A percentile compares a stretch with the other conserved stretches of the same genome.
These are phyloP conservation scores for Coboldia fuscipes DNA, from an alignment of 1,140 invertebrate genomes.

Conservation along the genomic window DNA sequence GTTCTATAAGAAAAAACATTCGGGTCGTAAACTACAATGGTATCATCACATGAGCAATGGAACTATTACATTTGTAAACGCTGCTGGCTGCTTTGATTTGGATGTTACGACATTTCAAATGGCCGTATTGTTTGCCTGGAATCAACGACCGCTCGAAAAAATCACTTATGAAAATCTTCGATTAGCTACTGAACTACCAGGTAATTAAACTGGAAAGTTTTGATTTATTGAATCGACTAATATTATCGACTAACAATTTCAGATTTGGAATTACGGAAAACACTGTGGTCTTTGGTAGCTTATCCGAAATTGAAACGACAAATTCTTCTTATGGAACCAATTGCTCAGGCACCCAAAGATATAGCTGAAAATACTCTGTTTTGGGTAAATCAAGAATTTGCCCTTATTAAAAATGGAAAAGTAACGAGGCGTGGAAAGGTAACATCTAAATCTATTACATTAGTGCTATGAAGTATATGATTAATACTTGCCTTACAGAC, in stretches of 20 bases:
- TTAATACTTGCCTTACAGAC: slow-evolving; percentile 19
- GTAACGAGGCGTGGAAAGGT: slow-evolving; percentile 82
- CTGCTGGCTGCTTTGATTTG: slow-evolving; percentile 85
- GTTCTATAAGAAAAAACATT: slow-evolving; percentile 91
- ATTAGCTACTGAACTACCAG: slow-evolving; percentile 85
- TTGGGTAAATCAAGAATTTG: slow-evolving; percentile 95
- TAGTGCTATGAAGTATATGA: not conserved
- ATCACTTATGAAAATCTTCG: slow-evolving; percentile 89
- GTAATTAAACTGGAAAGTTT: no score
- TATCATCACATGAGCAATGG: slow-evolving; percentile 99
- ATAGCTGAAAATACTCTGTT: slow-evolving; percentile 84
- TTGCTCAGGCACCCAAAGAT: slow-evolving; percentile 72
- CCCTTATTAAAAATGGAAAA: slow-evolving; percentile 77
- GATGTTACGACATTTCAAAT: slow-evolving; percentile 99
- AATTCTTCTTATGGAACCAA: slow-evolving; percentile 59
- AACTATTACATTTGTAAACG: slow-evolving; percentile 87
- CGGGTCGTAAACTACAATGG: slow-evolving; percentile 96
- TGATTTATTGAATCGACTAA: no score
- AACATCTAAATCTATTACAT: not conserved
- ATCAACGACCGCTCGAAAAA: slow-evolving; percentile 77
- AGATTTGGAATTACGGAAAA: slow-evolving; percentile 84
- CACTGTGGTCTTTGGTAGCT: slow-evolving; percentile 93
- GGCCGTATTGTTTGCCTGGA: slow-evolving; percentile 99
- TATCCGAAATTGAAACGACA: slow-evolving; percentile 93
- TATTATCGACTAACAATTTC: no score